Evolutionary conservation across 2,888 invertebrate species (phyloP).

Genomic region (Halocaridina rubra): DNA sequence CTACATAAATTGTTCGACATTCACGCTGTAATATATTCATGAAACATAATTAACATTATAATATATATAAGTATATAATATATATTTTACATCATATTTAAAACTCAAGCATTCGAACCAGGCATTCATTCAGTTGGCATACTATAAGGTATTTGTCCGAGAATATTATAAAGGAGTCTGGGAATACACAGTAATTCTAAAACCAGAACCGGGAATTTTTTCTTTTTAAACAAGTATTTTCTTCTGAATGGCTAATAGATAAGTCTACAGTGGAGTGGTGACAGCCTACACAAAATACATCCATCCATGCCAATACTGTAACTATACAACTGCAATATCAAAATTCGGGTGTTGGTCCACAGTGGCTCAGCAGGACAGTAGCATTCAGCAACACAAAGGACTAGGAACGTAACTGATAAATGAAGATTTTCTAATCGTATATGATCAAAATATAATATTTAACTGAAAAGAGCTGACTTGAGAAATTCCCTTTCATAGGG

Average conservation of each 20-base stretch:
- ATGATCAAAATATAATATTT: conserved; percentile 45
- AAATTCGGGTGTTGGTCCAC: conserved; percentile 51
- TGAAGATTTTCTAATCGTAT: conserved; percentile 33
- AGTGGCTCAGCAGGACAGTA: conserved; percentile 43
- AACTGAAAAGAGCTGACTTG: conserved; percentile 43
- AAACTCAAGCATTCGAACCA: neutral
- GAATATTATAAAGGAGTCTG: conserved; percentile 3
- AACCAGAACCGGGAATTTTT: conserved; percentile 5
- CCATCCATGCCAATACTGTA: conserved; percentile 32
- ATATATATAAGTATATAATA: conserved; percentile 10
- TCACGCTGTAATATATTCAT: neutral
- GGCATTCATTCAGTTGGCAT: conserved; percentile 34
- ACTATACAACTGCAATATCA: neutral
- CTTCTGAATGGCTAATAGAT: conserved; percentile 19
- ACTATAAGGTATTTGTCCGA: conserved; percentile 40
- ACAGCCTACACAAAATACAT: conserved; percentile 30
- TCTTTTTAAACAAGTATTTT: neutral
- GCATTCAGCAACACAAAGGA: conserved; percentile 53
- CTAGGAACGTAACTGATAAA: conserved; percentile 52
- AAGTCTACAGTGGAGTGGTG: conserved; percentile 17
- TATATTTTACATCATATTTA: conserved; percentile 39
- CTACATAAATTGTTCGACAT: neutral
- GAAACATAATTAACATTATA: neutral
- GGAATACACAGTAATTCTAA: neutral
- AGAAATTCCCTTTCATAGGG: conserved; percentile 35